Conservation (phyloP, 2,888 invertebrate genomes). For the Euplagia quadripunctaria region DNA sequence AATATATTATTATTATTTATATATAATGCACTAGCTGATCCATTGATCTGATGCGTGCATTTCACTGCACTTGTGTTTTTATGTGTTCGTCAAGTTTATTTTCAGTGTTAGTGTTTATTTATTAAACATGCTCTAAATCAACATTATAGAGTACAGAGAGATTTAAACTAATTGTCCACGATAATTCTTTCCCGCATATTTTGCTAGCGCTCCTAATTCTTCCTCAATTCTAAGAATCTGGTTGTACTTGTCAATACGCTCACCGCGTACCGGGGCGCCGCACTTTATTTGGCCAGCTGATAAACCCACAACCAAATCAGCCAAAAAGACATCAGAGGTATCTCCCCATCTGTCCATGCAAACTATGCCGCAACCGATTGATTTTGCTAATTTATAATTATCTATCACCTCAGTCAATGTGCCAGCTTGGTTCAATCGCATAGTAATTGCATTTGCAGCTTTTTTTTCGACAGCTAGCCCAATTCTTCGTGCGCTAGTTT, state of each 20-base stretch:
- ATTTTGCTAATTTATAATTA: conserved; percentile 96
- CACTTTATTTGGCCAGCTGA: conserved; percentile 99
- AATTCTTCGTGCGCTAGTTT: conserved; percentile 95
- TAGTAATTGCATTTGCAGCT: conserved; percentile 96
- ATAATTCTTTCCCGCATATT: conserved; percentile 98
- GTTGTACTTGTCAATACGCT: conserved; percentile 98
- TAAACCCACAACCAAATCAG: conserved; percentile 98
- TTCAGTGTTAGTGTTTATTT: background rate
- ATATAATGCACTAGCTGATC: no score
- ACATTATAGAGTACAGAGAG: background rate
- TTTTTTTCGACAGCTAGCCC: conserved; percentile 97
- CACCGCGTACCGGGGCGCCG: conserved; percentile 98
- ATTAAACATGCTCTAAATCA: background rate
- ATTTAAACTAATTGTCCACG: conserved; percentile 84
- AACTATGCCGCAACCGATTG: conserved; percentile 95
- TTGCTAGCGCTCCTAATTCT: conserved; percentile 95
- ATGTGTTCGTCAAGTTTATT: no score
- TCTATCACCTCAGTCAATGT: conserved; percentile 98
- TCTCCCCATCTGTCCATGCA: conserved; percentile 93
- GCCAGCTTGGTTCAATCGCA: conserved; percentile 99
- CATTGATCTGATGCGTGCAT: no score
- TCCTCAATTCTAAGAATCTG: conserved; percentile 99
- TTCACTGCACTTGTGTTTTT: no score
- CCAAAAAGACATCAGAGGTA: conserved; percentile 99
- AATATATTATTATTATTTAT: no score